Base-by-base conservation (phyloP, 2,888 invertebrate genomes). In the Sycophila texana region DNA sequence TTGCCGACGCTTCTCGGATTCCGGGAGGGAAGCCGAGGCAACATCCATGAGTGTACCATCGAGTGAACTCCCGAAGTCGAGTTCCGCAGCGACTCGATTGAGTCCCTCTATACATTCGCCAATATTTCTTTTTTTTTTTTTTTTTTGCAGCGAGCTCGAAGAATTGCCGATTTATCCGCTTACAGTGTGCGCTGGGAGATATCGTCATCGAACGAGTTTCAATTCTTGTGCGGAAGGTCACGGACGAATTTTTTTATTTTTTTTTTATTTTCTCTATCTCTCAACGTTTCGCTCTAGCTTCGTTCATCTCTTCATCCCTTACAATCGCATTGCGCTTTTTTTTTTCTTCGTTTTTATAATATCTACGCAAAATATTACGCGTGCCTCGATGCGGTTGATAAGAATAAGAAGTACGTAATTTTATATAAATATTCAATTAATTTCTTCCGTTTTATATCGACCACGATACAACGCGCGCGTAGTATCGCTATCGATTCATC, bases 151-250 rank as follows among this genome's bases (percentile, higher is more conserved):
- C 26, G 49, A 49, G 63, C 57, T 58, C 74, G 80, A 77, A 77
- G 66, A 63, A 82, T 77, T 79, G 80, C 67, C 79, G 77, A 82
- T 81, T 78, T 82, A 81, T 79, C 63, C 71, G 39, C 39, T 39
- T 39, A 39, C 39, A 63, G 68, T 67, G 47, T 68, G 18, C 55
- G 26, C 26, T 26, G 26, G 26, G 26, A 26, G 26, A 74, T 79
- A 71, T 67, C 16, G 39, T 5, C 84, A 89, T 90, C 89, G 89
- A 90, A 90, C 90, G 89, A 89, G 89, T 89, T 89, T 89, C 90
- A 88, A 89, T 89, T 90, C 90, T 77, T 51, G 85, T 79, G 71
- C 80, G 83, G 86, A 87, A 86, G 83, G 85, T 85, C 86, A 85
- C 84, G 88, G 87, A 87, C 87, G 85, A 87, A 87, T 84, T 86